phyloP scores from a whole-genome alignment of 2,888 invertebrate species.

The Protophormia terraenovae region DNA sequence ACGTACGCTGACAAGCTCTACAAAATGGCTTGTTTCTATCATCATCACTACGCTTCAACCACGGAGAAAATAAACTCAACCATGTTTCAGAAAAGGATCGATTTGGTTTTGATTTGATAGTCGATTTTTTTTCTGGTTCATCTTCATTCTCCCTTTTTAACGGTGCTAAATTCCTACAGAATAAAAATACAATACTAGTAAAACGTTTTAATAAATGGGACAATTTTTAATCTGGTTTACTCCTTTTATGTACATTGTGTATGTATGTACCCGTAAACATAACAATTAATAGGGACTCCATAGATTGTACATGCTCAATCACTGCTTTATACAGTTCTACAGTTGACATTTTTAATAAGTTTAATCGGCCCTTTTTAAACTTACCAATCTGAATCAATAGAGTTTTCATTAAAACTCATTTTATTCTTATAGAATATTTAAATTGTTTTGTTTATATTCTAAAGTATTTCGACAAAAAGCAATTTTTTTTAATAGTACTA shows the following conservation, averaged over 20 bases:
- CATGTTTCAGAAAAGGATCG: slow-evolving; percentile 78
- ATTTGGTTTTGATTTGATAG: slow-evolving; percentile 72
- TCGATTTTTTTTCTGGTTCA: slow-evolving; percentile 53
- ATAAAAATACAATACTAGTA: background rate
- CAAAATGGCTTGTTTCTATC: slow-evolving; percentile 78
- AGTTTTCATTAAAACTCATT: slow-evolving; percentile 77
- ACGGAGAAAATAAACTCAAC: slow-evolving; percentile 77
- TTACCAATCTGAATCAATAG: slow-evolving; percentile 78
- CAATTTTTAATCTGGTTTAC: background rate
- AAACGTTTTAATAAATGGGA: background rate
- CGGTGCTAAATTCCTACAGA: slow-evolving; percentile 75
- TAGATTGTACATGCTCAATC: background rate
- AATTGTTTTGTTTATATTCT: slow-evolving; percentile 9
- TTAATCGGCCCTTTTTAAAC: background rate
- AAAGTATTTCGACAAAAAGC: background rate
- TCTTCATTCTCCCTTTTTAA: slow-evolving; percentile 67
- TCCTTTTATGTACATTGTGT: background rate
- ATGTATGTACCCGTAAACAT: background rate
- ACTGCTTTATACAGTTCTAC: background rate
- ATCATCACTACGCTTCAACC: slow-evolving; percentile 74
- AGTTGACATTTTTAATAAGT: background rate
- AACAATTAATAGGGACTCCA: background rate
- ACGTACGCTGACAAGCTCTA: slow-evolving; percentile 75
- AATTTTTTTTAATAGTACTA: slow-evolving; percentile 39
- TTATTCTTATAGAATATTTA: background rate